Evolutionary conservation across 1,140 invertebrate genomes (phyloP), one percentile per base, ranked within the genome.

Genomic region (Drosophila nannoptera): DNA sequence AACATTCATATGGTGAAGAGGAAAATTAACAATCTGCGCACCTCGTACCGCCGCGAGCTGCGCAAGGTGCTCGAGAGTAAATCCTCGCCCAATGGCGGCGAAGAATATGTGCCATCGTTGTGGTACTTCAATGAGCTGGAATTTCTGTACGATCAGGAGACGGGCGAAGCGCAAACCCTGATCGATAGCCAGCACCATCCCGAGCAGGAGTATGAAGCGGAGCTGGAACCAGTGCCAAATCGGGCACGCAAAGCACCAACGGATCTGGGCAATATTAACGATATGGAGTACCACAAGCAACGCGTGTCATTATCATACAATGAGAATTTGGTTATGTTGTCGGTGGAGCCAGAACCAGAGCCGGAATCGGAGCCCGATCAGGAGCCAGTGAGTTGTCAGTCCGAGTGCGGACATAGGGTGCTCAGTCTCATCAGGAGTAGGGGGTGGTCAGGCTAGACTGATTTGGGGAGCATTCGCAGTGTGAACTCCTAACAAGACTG

Each of bases 111-210:
- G 4, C 81, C 81, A 0, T 48, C 70, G 0, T 33, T 84, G 0
- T 84, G 82, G 82, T 86, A 86, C 14, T 86, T 50, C 53, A 70
- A 73, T 14, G 82, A 87, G 16, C 45, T 86, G 0, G 71, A 87
- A 5, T 87, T 86, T 49, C 42, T 86, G 2, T 59, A 58, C 38
- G 81, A 86, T 11, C 22, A 69, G 55, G 82, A 86, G 52, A 70
- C 73, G 16, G 65, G 56, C 9, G 68, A 65, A 22, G 38, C 74
- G n/a, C 49, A 62, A 43, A 61, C 49, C 0, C 9, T 66, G 12
- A 45, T 35, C 4, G 49, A 52, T 2, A 9, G 22, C 6, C 7
- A 55, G 5, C 12, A 8, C 16, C 52, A 22, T 32, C 31, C 9
- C 5, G 29, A 5, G 29, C 12, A 7, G 12, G 22, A 16, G 11